Evolutionary conservation across 2,797 vertebrate genomes (phyloP).

Genomic region (Mycteria americana): DNA sequence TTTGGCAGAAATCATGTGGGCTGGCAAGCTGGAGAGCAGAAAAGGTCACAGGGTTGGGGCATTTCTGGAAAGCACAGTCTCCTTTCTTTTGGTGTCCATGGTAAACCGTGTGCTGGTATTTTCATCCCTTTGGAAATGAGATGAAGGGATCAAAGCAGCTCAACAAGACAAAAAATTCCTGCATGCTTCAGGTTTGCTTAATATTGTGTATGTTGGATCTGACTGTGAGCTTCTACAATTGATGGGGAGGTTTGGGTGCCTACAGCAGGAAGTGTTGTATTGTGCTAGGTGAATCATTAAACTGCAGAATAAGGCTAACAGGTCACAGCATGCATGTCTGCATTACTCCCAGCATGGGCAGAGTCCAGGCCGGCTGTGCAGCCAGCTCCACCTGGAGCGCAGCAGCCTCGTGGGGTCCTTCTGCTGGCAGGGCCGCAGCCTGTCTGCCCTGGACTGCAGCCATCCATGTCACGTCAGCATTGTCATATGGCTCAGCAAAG

Average conservation of each 20-base stretch:
- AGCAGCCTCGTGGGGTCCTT: neutral
- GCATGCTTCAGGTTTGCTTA: neutral
- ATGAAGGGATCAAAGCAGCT: neutral
- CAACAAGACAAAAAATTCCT: neutral
- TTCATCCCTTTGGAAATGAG: neutral
- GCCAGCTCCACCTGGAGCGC: neutral
- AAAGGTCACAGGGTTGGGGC: neutral
- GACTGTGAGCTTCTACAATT: neutral
- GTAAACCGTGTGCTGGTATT: neutral
- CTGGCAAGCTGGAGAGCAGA: neutral
- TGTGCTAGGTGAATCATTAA: neutral
- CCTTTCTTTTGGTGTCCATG: neutral
- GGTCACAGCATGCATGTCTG: neutral
- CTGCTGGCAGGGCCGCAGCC: neutral
- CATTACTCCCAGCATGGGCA: neutral
- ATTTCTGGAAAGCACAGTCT: neutral
- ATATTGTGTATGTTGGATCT: neutral
- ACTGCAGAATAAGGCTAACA: neutral
- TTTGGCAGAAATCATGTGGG: neutral
- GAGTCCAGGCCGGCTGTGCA: rapidly evolving
- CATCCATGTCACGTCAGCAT: rapidly evolving
- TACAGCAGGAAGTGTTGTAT: neutral
- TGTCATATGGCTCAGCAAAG: rapidly evolving
- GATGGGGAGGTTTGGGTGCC: neutral
- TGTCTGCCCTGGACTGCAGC: neutral